Evolutionary conservation across 2,888 invertebrate genomes (phyloP).

Genomic region (Acanthacorydalis orientalis): DNA sequence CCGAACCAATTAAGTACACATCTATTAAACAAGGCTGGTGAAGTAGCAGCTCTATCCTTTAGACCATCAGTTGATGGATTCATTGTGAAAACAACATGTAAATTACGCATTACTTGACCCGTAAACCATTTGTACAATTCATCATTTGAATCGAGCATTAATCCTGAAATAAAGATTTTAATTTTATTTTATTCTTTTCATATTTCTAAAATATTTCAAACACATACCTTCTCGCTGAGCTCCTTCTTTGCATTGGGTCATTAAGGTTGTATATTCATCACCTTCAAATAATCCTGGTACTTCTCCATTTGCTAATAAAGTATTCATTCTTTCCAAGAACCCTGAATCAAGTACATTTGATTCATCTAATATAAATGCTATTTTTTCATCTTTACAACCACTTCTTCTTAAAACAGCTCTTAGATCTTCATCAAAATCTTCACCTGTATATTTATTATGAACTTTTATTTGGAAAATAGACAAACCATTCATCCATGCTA

Average conservation of each 20-base stretch:
- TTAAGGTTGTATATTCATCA: constrained; percentile 95
- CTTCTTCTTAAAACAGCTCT: constrained; percentile 72
- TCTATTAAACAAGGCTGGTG: constrained; percentile 96
- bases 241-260: constrained; percentile 99
- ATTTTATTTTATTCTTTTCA: background rate
- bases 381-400: constrained; percentile 93
- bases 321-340: constrained; percentile 98
- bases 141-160: constrained; percentile 96
- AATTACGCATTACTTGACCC: constrained; percentile 94
- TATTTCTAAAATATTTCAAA: background rate
- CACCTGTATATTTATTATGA: constrained; percentile 97
- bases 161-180: constrained; percentile 25
- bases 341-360: constrained; percentile 97
- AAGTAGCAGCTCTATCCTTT: constrained; percentile 96
- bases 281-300: constrained; percentile 89
- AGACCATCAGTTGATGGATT: constrained; percentile 97
- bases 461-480: constrained; percentile 98
- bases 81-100: constrained; percentile 99
- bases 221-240: constrained; percentile 72
- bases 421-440: constrained; percentile 98
- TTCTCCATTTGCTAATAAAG: constrained; percentile 95
- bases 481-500: constrained; percentile 99
- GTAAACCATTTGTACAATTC: constrained; percentile 99
- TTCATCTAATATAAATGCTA: constrained; percentile 97
- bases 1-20: constrained; percentile 99